Conservation (phyloP, 2,797 vertebrate species). For the Rhabdomys pumilio region DNA sequence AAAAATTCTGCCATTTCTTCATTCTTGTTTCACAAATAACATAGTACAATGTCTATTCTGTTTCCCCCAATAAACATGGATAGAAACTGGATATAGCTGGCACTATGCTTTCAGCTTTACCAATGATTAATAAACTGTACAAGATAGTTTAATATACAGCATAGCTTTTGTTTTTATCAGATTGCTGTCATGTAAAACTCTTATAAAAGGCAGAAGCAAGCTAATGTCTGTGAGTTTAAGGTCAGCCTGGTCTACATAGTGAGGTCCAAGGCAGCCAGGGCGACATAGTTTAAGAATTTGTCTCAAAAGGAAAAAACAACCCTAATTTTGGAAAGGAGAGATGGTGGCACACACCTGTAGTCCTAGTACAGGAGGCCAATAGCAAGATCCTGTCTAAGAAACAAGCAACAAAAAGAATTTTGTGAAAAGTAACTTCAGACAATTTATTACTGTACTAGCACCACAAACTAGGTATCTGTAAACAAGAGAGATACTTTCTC, state of each 20-base stretch:
- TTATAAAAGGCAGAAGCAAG: not conserved
- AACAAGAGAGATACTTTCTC: conserved; percentile 23
- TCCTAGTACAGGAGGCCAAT: not conserved
- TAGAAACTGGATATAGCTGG: conserved; percentile 5
- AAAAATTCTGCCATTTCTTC: conserved; percentile 21
- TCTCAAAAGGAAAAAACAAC: not conserved
- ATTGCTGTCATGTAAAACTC: conserved; percentile 52
- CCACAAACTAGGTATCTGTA: not conserved
- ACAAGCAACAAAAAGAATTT: not conserved
- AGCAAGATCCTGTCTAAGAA: not conserved
- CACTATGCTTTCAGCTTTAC: conserved; percentile 50
- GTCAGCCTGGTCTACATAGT: not conserved
- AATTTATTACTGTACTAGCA: not conserved
- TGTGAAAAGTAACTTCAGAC: not conserved
- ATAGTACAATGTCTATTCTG: conserved; percentile 8
- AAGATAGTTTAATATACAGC: not conserved
- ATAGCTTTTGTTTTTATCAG: not conserved
- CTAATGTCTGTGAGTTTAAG: not conserved
- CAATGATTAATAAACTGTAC: conserved; percentile 36
- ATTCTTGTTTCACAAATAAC: conserved; percentile 33
- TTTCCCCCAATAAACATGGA: conserved; percentile 23
- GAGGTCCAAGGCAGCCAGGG: not conserved
- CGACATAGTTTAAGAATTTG: not conserved
- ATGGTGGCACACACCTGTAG: not conserved
- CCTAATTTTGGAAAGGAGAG: not conserved